Base-by-base conservation (phyloP, 2,888 invertebrate genomes). In the Tetragnatha montana region DNA sequence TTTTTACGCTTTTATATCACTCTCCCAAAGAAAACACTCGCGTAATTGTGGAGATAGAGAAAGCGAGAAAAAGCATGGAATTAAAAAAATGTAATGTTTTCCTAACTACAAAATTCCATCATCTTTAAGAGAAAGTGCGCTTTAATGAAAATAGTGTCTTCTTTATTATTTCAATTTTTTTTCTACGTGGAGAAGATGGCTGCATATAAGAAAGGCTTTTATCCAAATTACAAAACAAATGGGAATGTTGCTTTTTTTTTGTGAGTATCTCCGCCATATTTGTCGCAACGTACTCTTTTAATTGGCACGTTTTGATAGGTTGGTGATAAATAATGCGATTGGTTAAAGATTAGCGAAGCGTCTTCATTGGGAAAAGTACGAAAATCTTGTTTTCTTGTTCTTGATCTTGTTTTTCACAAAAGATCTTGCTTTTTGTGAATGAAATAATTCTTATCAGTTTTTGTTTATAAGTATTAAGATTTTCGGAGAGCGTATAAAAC, bases 1-100 rank as follows among this genome's bases (percentile, higher is more conserved):
- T 86, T 86, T 86, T 86, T 73, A 80, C 73, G 80, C 71, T 86
- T 87, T 87, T 86, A 86, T 86, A 74, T 86, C 79, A 86, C 74
- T 80, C 79, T 47, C 49, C 60, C 35, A 71, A 19, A 47, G 60
- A 86, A 82, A 86, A 80, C 80, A 86, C 47, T 78, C 81, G 70
- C 50, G 10, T 21, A 85, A 78, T 78, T 85, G 78, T 85, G 70
- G 78, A 76, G 68, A 68, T 22, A 81, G 35, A 81, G 79, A 60
- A n/a, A 79, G 10, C 8, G 51, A 49, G 71, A 50, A 71, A 21
- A 81, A 71, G 19, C 17, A 68, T 68, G 60, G 60, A 10, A 60
- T 8, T 71, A 19, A 21, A 79, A 78, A 21, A 21, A 71, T 51
- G 19, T 51, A 79, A 70, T 71, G 71, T 71, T 78, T 71, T 82